Evolutionary conservation across 1,140 invertebrate genomes (phyloP).

Genomic region (Leptinotarsa lineolata): DNA sequence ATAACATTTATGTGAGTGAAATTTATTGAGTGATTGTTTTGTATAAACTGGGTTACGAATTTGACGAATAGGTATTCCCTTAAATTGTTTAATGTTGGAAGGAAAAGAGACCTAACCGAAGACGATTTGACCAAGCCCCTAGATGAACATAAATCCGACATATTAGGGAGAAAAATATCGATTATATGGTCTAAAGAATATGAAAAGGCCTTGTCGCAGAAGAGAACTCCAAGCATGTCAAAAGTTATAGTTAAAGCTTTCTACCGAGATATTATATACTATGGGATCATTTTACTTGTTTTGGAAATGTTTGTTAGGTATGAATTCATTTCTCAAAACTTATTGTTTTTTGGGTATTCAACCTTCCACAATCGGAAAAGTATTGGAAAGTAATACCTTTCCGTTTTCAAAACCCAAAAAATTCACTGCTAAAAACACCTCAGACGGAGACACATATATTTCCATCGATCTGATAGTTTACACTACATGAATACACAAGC

Average conservation of each 20-base stretch:
- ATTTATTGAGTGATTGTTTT: slow-evolving; percentile 13
- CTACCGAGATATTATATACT: slow-evolving; percentile 48
- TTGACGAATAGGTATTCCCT: slow-evolving; percentile 52
- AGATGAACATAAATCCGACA: slow-evolving; percentile 44
- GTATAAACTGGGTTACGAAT: slow-evolving; percentile 17
- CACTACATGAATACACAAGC: too few species aligned
- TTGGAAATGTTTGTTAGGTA: slow-evolving; percentile 51
- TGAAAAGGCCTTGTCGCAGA: slow-evolving; percentile 34
- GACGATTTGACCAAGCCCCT: slow-evolving; percentile 45
- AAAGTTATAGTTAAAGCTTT: slow-evolving; percentile 55
- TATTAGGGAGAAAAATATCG: slow-evolving; percentile 45
- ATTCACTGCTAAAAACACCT: too few species aligned
- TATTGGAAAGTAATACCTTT: too few species aligned
- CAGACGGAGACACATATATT: too few species aligned
- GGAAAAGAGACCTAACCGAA: slow-evolving; percentile 44
- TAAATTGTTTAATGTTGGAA: slow-evolving; percentile 44
- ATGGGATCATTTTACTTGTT: slow-evolving; percentile 51
- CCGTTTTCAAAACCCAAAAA: too few species aligned
- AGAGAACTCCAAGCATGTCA: slow-evolving; percentile 52
- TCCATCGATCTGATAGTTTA: too few species aligned
- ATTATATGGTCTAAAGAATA: slow-evolving; percentile 44
- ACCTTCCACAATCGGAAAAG: too few species aligned
- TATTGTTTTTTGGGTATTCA: too few species aligned
- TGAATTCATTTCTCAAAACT: background rate
- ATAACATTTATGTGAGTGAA: slow-evolving; percentile 60